Conservation (phyloP, 2,888 invertebrate genomes). For the Biston stratarius region DNA sequence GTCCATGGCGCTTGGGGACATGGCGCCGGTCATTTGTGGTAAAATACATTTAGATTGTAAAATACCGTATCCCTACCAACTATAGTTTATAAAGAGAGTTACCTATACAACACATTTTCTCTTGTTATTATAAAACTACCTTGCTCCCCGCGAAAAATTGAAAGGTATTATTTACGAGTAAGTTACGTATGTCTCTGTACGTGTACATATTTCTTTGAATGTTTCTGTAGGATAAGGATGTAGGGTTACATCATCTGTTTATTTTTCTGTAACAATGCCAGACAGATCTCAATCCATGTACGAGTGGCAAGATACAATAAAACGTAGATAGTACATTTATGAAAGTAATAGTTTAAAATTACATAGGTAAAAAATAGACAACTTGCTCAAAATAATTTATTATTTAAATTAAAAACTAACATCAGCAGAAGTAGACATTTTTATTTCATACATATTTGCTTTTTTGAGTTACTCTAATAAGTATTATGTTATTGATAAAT, state of each 20-base stretch:
- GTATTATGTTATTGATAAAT: not conserved
- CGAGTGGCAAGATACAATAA: not conserved
- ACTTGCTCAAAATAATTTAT: slow-evolving; percentile 19
- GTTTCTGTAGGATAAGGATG: slow-evolving; percentile 9
- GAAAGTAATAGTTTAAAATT: not conserved
- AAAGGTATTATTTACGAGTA: not conserved
- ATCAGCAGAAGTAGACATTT: slow-evolving; percentile 6
- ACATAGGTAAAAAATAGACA: not conserved
- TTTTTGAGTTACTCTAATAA: not conserved
- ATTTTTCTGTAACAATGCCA: slow-evolving; percentile 8
- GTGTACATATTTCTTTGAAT: slow-evolving; percentile 1
- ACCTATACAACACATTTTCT: slow-evolving; percentile 54
- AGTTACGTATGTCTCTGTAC: not conserved
- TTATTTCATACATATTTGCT: not conserved
- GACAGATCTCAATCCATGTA: slow-evolving; percentile 13
- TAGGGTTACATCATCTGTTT: slow-evolving; percentile 2
- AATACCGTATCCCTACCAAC: slow-evolving; percentile 54
- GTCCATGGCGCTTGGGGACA: slow-evolving; percentile 39
- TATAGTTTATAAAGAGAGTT: slow-evolving; percentile 81
- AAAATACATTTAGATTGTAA: slow-evolving; percentile 54
- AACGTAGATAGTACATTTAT: not conserved
- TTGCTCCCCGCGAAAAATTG: slow-evolving; percentile 24
- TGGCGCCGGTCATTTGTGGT: slow-evolving; percentile 60
- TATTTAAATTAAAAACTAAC: slow-evolving; percentile 5
- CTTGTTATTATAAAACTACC: slow-evolving; percentile 40